Base-by-base conservation (phyloP, 2,888 invertebrate species). In the Tetanocera ferruginea region DNA sequence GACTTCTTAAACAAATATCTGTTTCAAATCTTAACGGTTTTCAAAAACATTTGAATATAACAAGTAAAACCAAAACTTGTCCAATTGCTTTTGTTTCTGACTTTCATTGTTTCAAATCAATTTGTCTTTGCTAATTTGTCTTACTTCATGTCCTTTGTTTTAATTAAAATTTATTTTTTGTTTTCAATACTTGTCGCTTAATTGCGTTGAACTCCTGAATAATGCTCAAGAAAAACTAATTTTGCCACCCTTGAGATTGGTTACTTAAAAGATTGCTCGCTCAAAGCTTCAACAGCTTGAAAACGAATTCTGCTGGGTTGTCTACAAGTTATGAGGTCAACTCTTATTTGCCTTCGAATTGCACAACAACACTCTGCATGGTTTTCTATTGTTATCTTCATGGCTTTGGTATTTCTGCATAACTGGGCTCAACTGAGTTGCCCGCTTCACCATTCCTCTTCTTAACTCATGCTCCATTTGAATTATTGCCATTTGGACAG, bases 401-500 rank as follows among this genome's bases (percentile, higher is more conserved):
- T 49, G 23, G 49, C 67, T 67, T 1, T 67, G 70, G 14, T 31
- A 70, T 52, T 52, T 19, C 70, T 19, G 8, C 52, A 52, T 23
- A 17, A 19, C 49, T 51, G 6, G 17, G 17, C 49, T 52, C 17
- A 9, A 28, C 52, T 9, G 6, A 57, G 19, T 25, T 57, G 51
- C 14, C n/a, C 19, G 5, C 5, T 19, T 19, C 8, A n/a, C 55
- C 19, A 55, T 55, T 9, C 49, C 49, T 49, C 8, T 11, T 43
- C 60, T 6, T 57, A 11, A 19, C 74, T 43, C 51, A 62, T 62
- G 8, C 25, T 11, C 66, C 31, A 78, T 64, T 75, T 78, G 64
- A 78, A 31, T 74, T 75, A 74, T 70, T 70, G 74, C 70, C 62
- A 52, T 78, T 74, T 75, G 75, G 62, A 78, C 76, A 80, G 76